Evolutionary conservation across 2,888 invertebrate genomes (phyloP).

Genomic region (Nematopogon swammerdamellus): DNA sequence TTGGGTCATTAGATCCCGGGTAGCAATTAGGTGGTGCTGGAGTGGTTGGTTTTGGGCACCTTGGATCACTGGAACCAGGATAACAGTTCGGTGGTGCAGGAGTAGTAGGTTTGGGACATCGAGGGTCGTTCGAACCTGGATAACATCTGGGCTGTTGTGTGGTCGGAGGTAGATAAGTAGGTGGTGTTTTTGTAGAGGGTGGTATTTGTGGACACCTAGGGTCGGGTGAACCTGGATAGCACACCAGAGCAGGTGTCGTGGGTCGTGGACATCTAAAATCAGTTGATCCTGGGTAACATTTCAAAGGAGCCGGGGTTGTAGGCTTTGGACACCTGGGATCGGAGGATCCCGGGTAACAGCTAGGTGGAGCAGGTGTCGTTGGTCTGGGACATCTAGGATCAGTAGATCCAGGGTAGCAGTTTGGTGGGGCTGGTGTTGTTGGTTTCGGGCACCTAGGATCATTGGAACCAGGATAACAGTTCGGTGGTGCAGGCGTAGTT

Average conservation of each 20-base stretch:
- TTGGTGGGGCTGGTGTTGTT: conserved; percentile 12
- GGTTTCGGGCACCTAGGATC: conserved; percentile 22
- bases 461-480: conserved; percentile 19
- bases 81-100: no score
- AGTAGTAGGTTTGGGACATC: no score
- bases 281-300: conserved; percentile 18
- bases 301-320: conserved; percentile 14
- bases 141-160: conserved; percentile 12
- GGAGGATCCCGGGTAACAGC: conserved; percentile 25
- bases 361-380: conserved; percentile 13
- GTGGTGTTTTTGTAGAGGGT: conserved; percentile 7
- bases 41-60: no score
- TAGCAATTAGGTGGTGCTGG: no score
- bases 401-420: conserved; percentile 20
- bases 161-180: conserved; percentile 9
- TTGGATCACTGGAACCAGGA: no score
- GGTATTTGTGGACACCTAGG: conserved; percentile 15
- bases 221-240: conserved; percentile 14
- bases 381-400: conserved; percentile 15
- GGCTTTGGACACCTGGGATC: conserved; percentile 18
- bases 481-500: conserved; percentile 16
- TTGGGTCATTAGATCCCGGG: no score
- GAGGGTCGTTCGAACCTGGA: no score
- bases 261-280: conserved; percentile 21
- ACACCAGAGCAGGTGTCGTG: conserved; percentile 16